Base-by-base conservation (phyloP, 2,113 vertebrate genomes). In the Promerops cafer region DNA sequence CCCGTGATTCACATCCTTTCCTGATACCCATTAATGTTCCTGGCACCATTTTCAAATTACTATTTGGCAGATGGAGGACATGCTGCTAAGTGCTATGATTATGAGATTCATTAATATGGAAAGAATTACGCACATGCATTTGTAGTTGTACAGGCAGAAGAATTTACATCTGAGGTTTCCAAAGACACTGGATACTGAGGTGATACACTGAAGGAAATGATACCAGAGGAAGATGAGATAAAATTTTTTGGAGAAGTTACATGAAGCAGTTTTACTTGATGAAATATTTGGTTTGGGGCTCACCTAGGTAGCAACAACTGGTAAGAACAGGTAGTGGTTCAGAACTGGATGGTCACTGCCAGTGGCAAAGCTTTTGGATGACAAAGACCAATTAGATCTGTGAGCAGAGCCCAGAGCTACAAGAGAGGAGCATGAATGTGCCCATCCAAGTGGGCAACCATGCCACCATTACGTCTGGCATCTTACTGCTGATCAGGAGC, bases 1-100 rank as follows among this genome's bases (percentile, higher is more conserved):
- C 93, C 52, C 22, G 0, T 88, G 85, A 94, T 93, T 94, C 95
- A 94, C 71, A 83, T 86, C 93, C 92, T 88, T 84, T 64, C 56
- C 89, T 92, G 89, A 42, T 80, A 93, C 76, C 69, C 93, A 84
- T 89, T 95, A 78, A 63, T 52, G 91, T 84, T 95, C 64, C 89
- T 95, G 95, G 96, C 86, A 95, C 83, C 77, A 75, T 92, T 94
- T 95, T 90, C 68, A 81, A 92, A 80, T 91, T 87, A 84, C 83
- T 78, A 2, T 74, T 89, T 88, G 91, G 86, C 89, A 95, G 94
- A 94, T 94, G 96, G 93, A 94, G 56, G 89, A 75, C 91, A 92
- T 87, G 91, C 80, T 97, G 89, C 93, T 94, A 83, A 95, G 56
- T 89, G 93, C 83, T 87, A 56, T 71, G 93, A 89, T 96, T 90